A percentile compares a stretch with the other conserved stretches of the same genome.
These are phyloP conservation scores for Oppia nitens DNA, from an alignment of 1,140 invertebrate species.

Conservation along the genomic window DNA sequence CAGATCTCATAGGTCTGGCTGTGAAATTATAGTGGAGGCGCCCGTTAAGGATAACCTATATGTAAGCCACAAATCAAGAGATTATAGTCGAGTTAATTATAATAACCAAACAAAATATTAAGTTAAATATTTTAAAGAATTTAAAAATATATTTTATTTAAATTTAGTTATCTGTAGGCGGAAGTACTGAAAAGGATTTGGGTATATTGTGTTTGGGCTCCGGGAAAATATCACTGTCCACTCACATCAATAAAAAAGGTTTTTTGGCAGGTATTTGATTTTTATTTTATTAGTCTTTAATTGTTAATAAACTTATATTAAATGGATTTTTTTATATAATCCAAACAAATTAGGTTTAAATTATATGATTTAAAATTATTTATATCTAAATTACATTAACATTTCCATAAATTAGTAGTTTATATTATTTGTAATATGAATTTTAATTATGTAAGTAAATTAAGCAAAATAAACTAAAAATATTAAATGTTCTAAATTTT, in stretches of 20 bases:
- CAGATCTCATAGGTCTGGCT: background rate
- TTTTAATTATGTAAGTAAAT: no score
- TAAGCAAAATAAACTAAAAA: no score
- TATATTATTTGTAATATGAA: no score
- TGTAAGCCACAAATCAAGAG: background rate
- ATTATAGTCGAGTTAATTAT: no score
- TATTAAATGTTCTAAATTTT: no score
- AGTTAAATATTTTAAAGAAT: background rate
- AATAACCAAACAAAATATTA: background rate
- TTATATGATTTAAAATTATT: no score
- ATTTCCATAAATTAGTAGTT: no score
- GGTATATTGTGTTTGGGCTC: conserved; percentile 9
- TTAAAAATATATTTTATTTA: background rate
- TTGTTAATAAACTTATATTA: no score
- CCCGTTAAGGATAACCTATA: conserved; percentile 4
- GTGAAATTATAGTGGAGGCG: conserved; percentile 2
- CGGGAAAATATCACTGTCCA: background rate
- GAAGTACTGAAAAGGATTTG: conserved; percentile 11
- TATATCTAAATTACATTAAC: no score
- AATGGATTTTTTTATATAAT: no score
- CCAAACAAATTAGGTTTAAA: no score
- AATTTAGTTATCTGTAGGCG: conserved; percentile 3
- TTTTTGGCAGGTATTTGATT: conserved; percentile 2
- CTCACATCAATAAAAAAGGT: background rate
- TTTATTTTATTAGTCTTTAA: no score